Evolutionary conservation across 2,888 invertebrate species (phyloP).

Genomic region (Latrodectus hesperus): DNA sequence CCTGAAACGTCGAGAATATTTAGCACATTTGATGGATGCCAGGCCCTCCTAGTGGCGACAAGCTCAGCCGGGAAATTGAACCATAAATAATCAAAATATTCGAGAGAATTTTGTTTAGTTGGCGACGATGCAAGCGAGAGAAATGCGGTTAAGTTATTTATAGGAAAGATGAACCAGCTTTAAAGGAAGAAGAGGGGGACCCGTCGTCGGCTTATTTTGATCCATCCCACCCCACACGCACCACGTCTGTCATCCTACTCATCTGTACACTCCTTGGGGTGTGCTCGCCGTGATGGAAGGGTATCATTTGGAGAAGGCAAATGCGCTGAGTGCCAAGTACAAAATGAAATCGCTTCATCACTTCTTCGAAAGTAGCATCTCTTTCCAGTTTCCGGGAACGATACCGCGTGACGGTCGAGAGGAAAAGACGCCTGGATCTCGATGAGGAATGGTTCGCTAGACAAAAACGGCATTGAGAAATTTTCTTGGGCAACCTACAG

Average conservation of each 20-base stretch:
- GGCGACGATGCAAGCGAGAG: background rate
- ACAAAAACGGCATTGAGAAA: too few relatives aligned
- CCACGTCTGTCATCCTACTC: slow-evolving; percentile 35
- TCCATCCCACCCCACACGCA: slow-evolving; percentile 27
- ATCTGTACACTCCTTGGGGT: background rate
- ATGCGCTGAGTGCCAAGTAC: background rate
- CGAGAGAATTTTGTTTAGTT: background rate
- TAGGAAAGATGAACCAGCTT: slow-evolving; percentile 5
- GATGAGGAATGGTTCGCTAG: too few relatives aligned
- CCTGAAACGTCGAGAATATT: too few relatives aligned
- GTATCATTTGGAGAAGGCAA: background rate
- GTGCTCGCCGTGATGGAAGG: background rate
- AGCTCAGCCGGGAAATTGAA: too few relatives aligned
- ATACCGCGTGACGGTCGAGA: too few relatives aligned
- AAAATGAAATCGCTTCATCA: slow-evolving; percentile 3
- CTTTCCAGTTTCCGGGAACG: too few relatives aligned
- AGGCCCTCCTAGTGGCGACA: too few relatives aligned
- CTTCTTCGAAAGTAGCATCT: background rate
- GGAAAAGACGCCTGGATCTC: too few relatives aligned
- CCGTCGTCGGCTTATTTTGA: slow-evolving; percentile 62
- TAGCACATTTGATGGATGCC: too few relatives aligned
- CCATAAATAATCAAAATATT: background rate
- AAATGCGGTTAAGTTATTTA: slow-evolving; percentile 33
- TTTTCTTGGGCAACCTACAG: too few relatives aligned
- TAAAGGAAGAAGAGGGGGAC: background rate